Percentiles rank a stretch among this genome's conserved stretches.
These are phyloP conservation scores for Drosophila sulfurigaster DNA, from an alignment of 1,140 invertebrate species.

Conservation along the genomic window DNA sequence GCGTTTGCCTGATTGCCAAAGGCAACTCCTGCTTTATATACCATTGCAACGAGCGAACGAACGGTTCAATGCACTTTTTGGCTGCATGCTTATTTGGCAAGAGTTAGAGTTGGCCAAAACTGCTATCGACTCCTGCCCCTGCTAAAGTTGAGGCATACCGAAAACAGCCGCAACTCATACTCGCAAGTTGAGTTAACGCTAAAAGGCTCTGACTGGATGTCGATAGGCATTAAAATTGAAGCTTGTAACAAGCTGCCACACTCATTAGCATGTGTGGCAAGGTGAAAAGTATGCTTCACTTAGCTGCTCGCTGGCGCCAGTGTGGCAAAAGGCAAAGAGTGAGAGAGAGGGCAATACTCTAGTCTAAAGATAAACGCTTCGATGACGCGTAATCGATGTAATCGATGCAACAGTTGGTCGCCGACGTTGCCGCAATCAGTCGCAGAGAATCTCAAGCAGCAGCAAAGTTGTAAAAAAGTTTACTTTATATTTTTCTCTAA, in stretches of 20 bases:
- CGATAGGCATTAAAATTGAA: conserved; percentile 57
- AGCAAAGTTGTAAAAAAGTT: conserved; percentile 23
- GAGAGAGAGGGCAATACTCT: background rate
- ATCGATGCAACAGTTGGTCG: conserved; percentile 72
- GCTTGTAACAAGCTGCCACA: conserved; percentile 35
- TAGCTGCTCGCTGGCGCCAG: conserved; percentile 29
- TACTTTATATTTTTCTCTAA: background rate
- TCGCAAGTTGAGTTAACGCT: conserved; percentile 34
- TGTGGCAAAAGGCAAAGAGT: background rate
- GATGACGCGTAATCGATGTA: conserved; percentile 40
- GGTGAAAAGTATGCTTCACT: conserved; percentile 78
- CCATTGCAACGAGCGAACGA: conserved; percentile 4
- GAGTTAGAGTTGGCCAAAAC: background rate
- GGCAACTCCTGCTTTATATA: conserved; percentile 62
- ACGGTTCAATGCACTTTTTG: conserved; percentile 68
- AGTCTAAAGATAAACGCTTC: conserved; percentile 42
- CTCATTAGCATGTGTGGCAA: conserved; percentile 65
- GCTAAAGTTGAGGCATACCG: background rate
- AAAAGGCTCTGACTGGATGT: conserved; percentile 72
- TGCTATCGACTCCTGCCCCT: no score
- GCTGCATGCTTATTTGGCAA: conserved; percentile 35
- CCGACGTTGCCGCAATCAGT: conserved; percentile 55
- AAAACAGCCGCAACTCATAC: conserved; percentile 16
- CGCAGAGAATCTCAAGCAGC: conserved; percentile 18
- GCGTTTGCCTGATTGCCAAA: conserved; percentile 36